A percentile compares a stretch with the other conserved stretches of the same genome.
Conservation (phyloP, 2,888 invertebrate species). For the Stenichneumon culpator region DNA sequence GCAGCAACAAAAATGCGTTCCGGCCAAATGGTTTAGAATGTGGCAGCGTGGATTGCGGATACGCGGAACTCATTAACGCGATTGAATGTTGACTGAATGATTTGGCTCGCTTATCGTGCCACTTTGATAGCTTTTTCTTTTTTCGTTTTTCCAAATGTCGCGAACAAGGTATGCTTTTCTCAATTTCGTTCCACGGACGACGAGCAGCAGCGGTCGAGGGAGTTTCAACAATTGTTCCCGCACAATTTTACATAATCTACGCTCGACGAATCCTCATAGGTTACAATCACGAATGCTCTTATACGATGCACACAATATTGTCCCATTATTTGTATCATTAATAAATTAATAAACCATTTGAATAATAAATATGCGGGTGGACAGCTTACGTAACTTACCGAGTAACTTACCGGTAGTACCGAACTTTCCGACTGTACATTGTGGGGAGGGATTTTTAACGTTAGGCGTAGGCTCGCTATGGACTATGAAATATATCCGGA, state of each 20-base stretch:
- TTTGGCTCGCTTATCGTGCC: neutral
- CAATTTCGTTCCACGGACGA: neutral
- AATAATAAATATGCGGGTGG: slow-evolving; percentile 39
- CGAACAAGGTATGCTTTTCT: slow-evolving; percentile 8
- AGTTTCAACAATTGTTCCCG: neutral
- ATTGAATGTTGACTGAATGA: neutral
- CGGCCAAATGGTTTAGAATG: slow-evolving; percentile 14
- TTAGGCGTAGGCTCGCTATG: no score
- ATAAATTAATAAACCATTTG: slow-evolving; percentile 68
- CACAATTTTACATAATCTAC: slow-evolving; percentile 21
- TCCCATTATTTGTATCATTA: slow-evolving; percentile 65
- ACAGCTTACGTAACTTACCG: neutral
- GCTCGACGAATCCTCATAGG: slow-evolving; percentile 36
- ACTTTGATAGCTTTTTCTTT: slow-evolving; percentile 27
- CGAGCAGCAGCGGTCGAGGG: neutral
- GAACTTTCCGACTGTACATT: neutral
- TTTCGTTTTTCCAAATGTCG: slow-evolving; percentile 1
- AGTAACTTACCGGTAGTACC: no score
- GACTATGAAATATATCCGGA: no score
- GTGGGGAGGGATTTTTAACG: no score
- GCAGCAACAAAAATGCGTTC: neutral
- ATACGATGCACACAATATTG: slow-evolving; percentile 51
- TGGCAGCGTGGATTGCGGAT: neutral
- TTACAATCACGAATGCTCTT: slow-evolving; percentile 42
- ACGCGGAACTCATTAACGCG: slow-evolving; percentile 7